Conservation (phyloP, 2,888 invertebrate species). For the Pelosia muscerda region DNA sequence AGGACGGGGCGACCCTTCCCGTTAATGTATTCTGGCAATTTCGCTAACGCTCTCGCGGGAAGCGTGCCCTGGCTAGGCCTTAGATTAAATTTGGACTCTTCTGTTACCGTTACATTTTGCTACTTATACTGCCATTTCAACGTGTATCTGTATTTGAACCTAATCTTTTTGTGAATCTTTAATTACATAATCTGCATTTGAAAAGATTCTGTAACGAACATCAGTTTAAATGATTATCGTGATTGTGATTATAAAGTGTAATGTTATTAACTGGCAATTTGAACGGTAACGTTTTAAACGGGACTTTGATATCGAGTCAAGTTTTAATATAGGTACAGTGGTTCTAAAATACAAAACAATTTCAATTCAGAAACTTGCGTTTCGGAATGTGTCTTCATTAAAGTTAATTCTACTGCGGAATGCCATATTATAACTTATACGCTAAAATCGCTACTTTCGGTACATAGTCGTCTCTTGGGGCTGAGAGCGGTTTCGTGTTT, state of each 20-base stretch:
- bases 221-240: slow-evolving; percentile 21
- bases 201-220: slow-evolving; percentile 19
- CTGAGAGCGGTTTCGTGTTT: slow-evolving; percentile 46
- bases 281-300: neutral
- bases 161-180: slow-evolving; percentile 38
- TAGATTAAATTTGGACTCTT: slow-evolving; percentile 79
- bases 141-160: slow-evolving; percentile 38
- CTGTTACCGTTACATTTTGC: slow-evolving; percentile 71
- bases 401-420: slow-evolving; percentile 10
- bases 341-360: neutral
- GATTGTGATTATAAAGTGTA: slow-evolving; percentile 30
- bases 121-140: slow-evolving; percentile 57
- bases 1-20: slow-evolving; percentile 70
- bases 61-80: slow-evolving; percentile 65
- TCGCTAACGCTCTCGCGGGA: slow-evolving; percentile 67
- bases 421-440: slow-evolving; percentile 25
- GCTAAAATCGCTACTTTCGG: slow-evolving; percentile 31
- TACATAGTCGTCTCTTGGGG: slow-evolving; percentile 35
- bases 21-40: slow-evolving; percentile 83
- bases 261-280: slow-evolving; percentile 12
- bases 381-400: slow-evolving; percentile 11
- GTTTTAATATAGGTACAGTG: neutral
- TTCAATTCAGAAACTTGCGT: neutral
- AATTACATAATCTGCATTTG: slow-evolving; percentile 7
- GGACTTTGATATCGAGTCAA: neutral